Conservation (phyloP, 2,113 vertebrate species). For the Atherinomorus stipes region DNA sequence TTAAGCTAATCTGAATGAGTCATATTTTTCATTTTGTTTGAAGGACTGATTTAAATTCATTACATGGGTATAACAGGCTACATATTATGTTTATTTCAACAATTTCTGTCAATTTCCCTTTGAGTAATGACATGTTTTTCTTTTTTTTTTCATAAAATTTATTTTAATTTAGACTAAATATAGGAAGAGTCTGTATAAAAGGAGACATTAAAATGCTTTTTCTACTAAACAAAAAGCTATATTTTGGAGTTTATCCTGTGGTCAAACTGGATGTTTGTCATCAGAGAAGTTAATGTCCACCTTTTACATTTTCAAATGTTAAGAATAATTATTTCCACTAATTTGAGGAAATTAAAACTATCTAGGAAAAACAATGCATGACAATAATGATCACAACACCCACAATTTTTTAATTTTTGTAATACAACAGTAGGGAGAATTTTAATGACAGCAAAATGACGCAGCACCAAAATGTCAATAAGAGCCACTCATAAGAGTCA, state of each 20-base stretch:
- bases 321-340: slow-evolving; percentile 5
- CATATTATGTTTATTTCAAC: background rate
- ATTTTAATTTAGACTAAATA: too few species aligned
- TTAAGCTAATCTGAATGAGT: too few species aligned
- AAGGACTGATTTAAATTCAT: too few species aligned
- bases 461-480: slow-evolving; percentile 18
- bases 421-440: slow-evolving; percentile 12
- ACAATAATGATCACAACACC: slow-evolving; percentile 4
- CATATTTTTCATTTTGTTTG: too few species aligned
- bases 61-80: too few species aligned
- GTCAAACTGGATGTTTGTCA: background rate
- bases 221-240: too few species aligned
- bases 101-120: too few species aligned
- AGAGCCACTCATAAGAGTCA: slow-evolving; percentile 5
- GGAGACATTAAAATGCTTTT: too few species aligned
- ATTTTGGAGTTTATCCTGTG: background rate
- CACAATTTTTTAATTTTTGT: background rate
- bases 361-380: background rate
- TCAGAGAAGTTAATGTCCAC: slow-evolving; percentile 12
- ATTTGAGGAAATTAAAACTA: background rate
- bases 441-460: background rate
- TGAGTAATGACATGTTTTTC: too few species aligned
- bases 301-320: slow-evolving; percentile 18
- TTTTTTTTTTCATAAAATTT: too few species aligned
- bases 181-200: too few species aligned